Evolutionary conservation across 1,140 invertebrate genomes (phyloP), one percentile per base, ranked within the genome.

Genomic region (Ladona fulva): DNA sequence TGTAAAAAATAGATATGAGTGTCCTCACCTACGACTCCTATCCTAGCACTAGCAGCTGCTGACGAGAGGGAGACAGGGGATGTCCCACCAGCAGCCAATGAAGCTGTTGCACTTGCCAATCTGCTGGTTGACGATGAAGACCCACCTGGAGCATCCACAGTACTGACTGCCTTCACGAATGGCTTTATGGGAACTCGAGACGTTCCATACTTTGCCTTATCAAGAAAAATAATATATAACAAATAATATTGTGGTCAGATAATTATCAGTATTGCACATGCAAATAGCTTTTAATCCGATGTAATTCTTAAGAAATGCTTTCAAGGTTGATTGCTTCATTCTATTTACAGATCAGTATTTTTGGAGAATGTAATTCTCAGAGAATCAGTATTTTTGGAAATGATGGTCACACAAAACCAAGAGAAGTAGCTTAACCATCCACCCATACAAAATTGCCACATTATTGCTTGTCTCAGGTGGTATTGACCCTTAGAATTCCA

Each of bases 171-270:
- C 37, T 78, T 78, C 16, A 73, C 77, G 44, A 75, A 77, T 16
- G 78, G 16, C 16, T 59, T 42, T 12, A 77, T 76, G 12, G 80
- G 25, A 16, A 5, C 59, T 19, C 42, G n/a, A 10, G 78, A 79
- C 74, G 81, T 79, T 44, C 80, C 80, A 79, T 76, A 78, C 76
- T 79, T 80, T 76, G 78, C 80, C 52, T 66, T 3, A 1, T 37
- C 52, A 66, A 5, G 3, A 19, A 66, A 66, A 66, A 19, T 16
- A 66, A 6, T 66, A 66, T 6, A 22, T 12, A 66, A 66, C 12
- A 66, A 66, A 66, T 19, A 19, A 19, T 19, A 66, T 6, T 66
- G 1, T 6, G 29, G 29, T 1, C 1, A 8, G 29, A 37, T 37
- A 37, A 8, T n/a, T n/a, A n/a, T n/a, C n/a, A n/a, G n/a, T n/a